These are phyloP conservation scores for Pseudomyrmex concolor DNA, from an alignment of 1,140 invertebrate genomes.

Conservation along the genomic window DNA sequence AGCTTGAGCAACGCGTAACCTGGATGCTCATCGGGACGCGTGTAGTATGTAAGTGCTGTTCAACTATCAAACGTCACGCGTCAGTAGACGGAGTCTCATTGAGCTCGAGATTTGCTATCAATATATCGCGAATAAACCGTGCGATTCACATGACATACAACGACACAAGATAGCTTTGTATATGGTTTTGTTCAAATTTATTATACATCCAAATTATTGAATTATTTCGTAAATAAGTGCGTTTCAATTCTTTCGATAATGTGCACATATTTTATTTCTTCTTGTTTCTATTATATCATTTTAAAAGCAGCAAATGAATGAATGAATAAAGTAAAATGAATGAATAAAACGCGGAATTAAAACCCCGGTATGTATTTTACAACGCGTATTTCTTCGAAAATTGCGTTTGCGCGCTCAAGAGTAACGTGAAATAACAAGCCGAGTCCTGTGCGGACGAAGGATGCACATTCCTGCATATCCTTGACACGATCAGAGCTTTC, in stretches of 20 bases:
- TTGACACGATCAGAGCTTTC: conserved; percentile 63
- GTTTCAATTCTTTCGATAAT: neutral
- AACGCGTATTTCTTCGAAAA: conserved; percentile 24
- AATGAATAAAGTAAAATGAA: too few relatives aligned
- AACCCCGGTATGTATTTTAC: neutral
- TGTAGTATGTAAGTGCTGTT: neutral
- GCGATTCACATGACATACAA: conserved; percentile 7
- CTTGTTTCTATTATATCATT: neutral
- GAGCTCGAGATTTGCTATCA: conserved; percentile 6
- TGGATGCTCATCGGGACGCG: conserved; percentile 32
- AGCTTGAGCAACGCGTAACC: conserved; percentile 35
- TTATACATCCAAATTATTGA: neutral
- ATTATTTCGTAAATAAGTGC: neutral
- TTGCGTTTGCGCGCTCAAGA: neutral
- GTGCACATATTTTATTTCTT: neutral
- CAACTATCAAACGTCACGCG: conserved; percentile 25
- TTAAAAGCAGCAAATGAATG: neutral
- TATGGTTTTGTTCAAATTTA: neutral
- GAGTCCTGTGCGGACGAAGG: conserved; percentile 59
- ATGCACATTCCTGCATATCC: conserved; percentile 63
- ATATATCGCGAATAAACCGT: neutral
- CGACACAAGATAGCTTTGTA: conserved; percentile 5
- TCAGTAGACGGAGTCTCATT: conserved; percentile 30
- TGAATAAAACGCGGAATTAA: neutral
- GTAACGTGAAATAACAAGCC: conserved; percentile 41